phyloP scores from a whole-genome alignment of 2,113 vertebrate genomes.

The rat (Rattus norvegicus) region GRCr8 NC_086026.1:67839501-67840000 shows the following conservation, averaged over 20 bases:
- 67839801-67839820: neutral
- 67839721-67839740: neutral
- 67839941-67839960: neutral
- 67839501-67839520: neutral
- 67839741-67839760: neutral
- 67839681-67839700: neutral
- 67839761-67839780: neutral
- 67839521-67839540: neutral
- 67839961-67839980: neutral
- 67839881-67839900: neutral
- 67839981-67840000: neutral
- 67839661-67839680: neutral
- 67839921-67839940: neutral
- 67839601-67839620: neutral
- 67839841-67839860: neutral
- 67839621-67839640: neutral
- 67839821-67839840: neutral
- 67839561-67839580: neutral
- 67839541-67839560: accelerated
- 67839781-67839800: neutral
- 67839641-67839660: neutral
- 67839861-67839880: neutral
- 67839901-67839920: neutral
- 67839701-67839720: neutral
- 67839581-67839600: neutral